phyloP scores from a whole-genome alignment of 2,113 vertebrate genomes.

The Larimichthys crocea region DNA sequence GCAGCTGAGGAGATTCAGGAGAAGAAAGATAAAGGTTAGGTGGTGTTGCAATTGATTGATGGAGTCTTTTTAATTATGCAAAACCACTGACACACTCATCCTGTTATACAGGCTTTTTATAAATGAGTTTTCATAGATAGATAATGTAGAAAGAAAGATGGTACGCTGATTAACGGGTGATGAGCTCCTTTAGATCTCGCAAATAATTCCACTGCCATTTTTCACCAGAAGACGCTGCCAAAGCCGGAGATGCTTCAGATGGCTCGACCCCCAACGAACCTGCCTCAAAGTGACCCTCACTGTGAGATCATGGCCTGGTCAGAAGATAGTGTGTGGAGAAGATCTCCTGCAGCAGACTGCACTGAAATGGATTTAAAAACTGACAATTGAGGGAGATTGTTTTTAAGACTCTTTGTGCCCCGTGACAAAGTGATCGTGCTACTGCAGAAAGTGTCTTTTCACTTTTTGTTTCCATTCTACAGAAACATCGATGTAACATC shows the following conservation, averaged over 20 bases:
- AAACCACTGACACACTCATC: background rate
- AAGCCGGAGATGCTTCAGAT: constrained; percentile 60
- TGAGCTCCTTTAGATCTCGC: background rate
- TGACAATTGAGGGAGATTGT: background rate
- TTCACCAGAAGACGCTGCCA: constrained; percentile 65
- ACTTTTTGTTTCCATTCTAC: constrained; percentile 10
- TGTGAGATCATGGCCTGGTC: background rate
- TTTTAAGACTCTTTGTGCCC: background rate
- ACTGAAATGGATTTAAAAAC: background rate
- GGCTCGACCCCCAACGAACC: constrained; percentile 52
- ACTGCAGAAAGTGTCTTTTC: constrained; percentile 15
- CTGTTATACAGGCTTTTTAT: constrained; percentile 6
- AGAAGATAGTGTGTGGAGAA: constrained; percentile 4
- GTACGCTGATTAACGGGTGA: background rate
- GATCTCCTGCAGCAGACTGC: background rate
- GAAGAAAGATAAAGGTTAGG: constrained; percentile 93
- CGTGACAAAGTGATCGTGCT: background rate
- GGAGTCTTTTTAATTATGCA: constrained; percentile 47
- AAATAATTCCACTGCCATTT: background rate
- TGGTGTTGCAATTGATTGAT: constrained; percentile 11
- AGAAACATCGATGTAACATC: constrained; percentile 30
- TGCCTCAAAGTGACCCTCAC: constrained; percentile 67
- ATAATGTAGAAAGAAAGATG: background rate
- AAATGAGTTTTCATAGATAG: constrained; percentile 17
- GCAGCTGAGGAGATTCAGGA: constrained; percentile 97